Base-by-base conservation (phyloP, 1,140 invertebrate species). In the Pollicipes pollicipes region DNA sequence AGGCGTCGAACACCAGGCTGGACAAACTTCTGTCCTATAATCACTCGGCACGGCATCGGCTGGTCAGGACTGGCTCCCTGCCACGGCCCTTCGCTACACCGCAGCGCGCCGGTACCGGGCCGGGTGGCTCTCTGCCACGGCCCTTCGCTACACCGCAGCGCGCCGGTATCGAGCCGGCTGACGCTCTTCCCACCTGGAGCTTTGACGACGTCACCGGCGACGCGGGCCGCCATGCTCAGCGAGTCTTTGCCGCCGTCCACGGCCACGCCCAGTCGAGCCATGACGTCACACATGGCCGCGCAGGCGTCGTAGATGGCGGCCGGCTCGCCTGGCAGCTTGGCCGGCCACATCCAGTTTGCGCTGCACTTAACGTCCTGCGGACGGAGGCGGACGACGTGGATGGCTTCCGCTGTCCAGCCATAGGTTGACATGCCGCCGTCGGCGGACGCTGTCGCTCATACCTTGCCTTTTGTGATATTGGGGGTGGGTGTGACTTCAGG, bases 301-400 rank as follows among this genome's bases (percentile, higher is more conserved):
- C 95, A 97, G 2, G 96, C 92, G 69, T 88, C 86, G 73, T 88
- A 91, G 30, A 98, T 81, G 45, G 86, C 84, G 27, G 89, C 90
- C 8, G 95, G 95, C 81, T 97, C 95, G 0, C 89, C 91, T 0
- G 88, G 86, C 26, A 96, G 82, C 82, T 98, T 98, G 13, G 95
- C 95, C 4, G 95, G 87, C 96, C 95, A 98, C 96, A 98, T 98
- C 96, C 96, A 98, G 80, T 98, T 98, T 4, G 91, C 95, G 73
- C 92, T 95, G 77, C 95, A 97, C 82, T 98, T 98, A 16, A 97
- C 87, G 81, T 98, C 95, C 78, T 86, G 74, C 21, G 73, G n/a
- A n/a, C n/a, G n/a, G n/a, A n/a, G n/a, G 74, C 37, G 29, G 70
- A 29, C 31, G 16, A 73, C 27, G 24, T 3, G 66, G 10, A n/a